These are phyloP conservation scores for Apostichopus japonicus DNA, from an alignment of 35 echinoderm and acorn worm genomes.

Conservation along the genomic window DNA sequence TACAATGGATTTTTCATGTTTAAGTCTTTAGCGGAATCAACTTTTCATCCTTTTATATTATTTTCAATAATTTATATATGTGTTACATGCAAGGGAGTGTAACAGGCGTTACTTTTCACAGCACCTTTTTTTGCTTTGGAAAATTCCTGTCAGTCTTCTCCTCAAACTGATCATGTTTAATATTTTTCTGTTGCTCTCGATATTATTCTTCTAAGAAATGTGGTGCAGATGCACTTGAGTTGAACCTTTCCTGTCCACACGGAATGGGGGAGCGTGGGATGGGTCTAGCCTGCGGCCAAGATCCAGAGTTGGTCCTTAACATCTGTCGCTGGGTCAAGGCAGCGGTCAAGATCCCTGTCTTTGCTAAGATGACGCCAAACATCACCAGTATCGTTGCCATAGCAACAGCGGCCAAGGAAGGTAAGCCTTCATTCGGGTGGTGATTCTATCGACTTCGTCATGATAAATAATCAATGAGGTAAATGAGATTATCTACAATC, in stretches of 20 bases:
- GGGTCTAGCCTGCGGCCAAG: conserved; percentile 97
- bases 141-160: no score
- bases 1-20: no score
- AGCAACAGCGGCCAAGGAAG: conserved; percentile 93
- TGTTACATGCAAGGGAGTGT: no score
- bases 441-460: background rate
- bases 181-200: background rate
- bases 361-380: conserved; percentile 98
- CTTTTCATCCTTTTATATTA: no score
- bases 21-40: no score
- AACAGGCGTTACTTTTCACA: no score
- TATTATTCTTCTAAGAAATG: conserved; percentile 54
- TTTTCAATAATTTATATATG: no score
- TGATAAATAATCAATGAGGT: background rate
- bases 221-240: conserved; percentile 91
- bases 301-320: conserved; percentile 94
- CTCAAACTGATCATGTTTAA: no score
- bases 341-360: conserved; percentile 94
- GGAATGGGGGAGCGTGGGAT: conserved; percentile 98
- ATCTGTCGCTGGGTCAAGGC: conserved; percentile 96
- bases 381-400: conserved; percentile 97
- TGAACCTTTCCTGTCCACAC: conserved; percentile 99
- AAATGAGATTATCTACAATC: no score
- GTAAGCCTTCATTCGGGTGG: conserved; percentile 45
- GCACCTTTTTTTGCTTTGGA: no score